Evolutionary conservation across 2,113 vertebrate species (phyloP).

Genomic region (Xiphias gladius): DNA sequence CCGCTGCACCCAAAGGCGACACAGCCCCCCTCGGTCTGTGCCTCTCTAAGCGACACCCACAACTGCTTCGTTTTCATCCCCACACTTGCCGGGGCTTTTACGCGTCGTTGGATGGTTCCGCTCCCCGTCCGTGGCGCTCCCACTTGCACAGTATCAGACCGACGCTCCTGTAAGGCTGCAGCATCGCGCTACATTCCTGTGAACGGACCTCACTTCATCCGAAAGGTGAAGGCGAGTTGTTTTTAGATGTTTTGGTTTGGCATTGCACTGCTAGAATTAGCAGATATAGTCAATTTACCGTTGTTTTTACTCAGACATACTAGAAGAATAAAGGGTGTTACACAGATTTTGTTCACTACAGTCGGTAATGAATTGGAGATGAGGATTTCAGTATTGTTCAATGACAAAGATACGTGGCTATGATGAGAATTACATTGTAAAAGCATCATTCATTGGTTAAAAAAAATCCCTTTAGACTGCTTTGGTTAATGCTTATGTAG

Average conservation of each 20-base stretch:
- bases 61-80: background rate
- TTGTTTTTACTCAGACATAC: background rate
- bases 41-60: background rate
- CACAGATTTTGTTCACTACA: background rate
- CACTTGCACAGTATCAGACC: slow-evolving; percentile 68
- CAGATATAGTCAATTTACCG: slow-evolving; percentile 4
- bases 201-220: slow-evolving; percentile 63
- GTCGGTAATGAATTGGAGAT: background rate
- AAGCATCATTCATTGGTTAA: background rate
- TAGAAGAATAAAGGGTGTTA: background rate
- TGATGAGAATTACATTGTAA: slow-evolving; percentile 7
- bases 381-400: slow-evolving; percentile 16
- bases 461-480: background rate
- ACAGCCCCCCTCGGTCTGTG: background rate
- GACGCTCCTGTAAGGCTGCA: slow-evolving; percentile 61
- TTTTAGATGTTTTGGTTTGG: background rate
- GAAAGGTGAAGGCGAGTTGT: slow-evolving; percentile 71
- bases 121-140: slow-evolving; percentile 45
- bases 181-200: slow-evolving; percentile 75
- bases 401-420: slow-evolving; percentile 11
- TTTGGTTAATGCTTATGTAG: background rate
- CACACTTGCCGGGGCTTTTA: slow-evolving; percentile 48
- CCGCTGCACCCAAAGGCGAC: background rate
- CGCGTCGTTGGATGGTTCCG: slow-evolving; percentile 63
- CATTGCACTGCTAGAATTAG: background rate